Conservation (phyloP, 2,113 vertebrate species). For the Thamnophis sirtalis region DNA sequence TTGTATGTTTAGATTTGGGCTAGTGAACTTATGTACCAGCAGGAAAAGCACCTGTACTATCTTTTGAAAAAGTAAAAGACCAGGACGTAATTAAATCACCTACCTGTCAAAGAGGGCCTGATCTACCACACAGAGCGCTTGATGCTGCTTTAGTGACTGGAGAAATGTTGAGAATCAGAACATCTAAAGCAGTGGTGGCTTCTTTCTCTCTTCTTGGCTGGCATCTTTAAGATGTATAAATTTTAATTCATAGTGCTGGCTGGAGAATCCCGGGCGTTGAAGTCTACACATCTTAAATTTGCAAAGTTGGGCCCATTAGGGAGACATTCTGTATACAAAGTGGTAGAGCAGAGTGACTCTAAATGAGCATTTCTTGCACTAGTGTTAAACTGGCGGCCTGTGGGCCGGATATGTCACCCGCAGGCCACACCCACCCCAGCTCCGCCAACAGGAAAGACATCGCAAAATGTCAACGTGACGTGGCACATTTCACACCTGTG, state of each 20-base stretch:
- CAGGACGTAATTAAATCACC: neutral
- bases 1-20: neutral
- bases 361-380: neutral
- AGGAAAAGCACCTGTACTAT: neutral
- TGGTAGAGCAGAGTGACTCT: neutral
- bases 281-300: neutral
- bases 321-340: neutral
- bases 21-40: neutral
- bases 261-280: neutral
- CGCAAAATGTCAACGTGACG: too few relatives aligned
- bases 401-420: too few relatives aligned
- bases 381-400: too few relatives aligned
- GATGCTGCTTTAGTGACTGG: neutral
- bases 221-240: neutral
- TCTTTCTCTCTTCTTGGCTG: neutral
- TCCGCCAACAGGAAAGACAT: too few relatives aligned
- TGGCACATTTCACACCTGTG: too few relatives aligned
- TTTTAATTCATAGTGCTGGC: neutral
- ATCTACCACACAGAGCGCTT: neutral
- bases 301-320: neutral
- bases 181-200: neutral
- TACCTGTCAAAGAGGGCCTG: neutral
- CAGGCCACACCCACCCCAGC: too few relatives aligned
- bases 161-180: neutral
- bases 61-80: neutral